Conservation (phyloP, 2,888 invertebrate species). For the Cyclophora albipunctata region DNA sequence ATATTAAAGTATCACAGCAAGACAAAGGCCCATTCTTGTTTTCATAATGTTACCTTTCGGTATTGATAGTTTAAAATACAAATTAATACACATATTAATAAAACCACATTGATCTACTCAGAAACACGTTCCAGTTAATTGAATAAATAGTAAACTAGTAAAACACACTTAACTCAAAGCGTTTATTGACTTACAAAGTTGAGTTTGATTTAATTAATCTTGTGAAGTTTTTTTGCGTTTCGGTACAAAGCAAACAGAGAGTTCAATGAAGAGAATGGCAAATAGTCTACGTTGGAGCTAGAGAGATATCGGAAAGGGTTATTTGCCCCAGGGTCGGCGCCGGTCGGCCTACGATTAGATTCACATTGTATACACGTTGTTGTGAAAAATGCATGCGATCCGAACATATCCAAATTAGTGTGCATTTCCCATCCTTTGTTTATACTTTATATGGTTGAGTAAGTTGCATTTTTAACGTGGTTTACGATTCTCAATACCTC, state of each 20-base stretch:
- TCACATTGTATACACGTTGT: conserved; percentile 8
- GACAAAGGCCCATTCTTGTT: too few relatives aligned
- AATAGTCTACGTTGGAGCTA: conserved; percentile 40
- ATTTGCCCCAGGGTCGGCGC: conserved; percentile 32
- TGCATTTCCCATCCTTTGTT: conserved; percentile 5
- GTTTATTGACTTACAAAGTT: conserved; percentile 5
- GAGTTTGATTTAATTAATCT: conserved; percentile 12
- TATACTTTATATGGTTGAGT: neutral
- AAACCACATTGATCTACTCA: too few relatives aligned
- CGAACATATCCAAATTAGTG: conserved; percentile 1
- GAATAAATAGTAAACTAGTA: too few relatives aligned
- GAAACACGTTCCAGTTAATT: too few relatives aligned
- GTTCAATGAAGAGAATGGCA: conserved; percentile 40
- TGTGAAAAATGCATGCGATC: conserved; percentile 10
- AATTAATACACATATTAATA: too few relatives aligned
- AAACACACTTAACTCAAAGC: neutral
- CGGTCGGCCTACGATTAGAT: conserved; percentile 15
- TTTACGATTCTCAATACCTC: too few relatives aligned
- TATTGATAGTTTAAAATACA: too few relatives aligned
- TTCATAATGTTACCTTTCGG: too few relatives aligned
- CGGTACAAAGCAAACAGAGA: conserved; percentile 26
- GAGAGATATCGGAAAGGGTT: conserved; percentile 33
- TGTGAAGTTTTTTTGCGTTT: conserved; percentile 15
- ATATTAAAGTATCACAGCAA: too few relatives aligned
- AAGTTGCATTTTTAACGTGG: neutral